These are phyloP conservation scores for Leucophenga maculata DNA, from an alignment of 2,888 invertebrate species.

Conservation along the genomic window DNA sequence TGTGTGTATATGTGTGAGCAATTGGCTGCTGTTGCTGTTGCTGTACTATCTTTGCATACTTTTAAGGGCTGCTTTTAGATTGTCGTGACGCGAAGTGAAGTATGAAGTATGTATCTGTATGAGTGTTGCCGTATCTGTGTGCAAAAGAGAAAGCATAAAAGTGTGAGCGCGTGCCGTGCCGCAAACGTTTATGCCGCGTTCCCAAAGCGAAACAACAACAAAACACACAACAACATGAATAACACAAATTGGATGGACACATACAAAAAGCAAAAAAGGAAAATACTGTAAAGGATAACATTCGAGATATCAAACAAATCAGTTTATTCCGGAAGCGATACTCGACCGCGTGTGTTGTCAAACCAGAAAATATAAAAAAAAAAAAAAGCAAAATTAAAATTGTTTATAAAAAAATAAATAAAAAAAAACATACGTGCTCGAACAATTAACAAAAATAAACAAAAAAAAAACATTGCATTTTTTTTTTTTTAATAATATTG, in stretches of 20 bases:
- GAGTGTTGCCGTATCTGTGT: slow-evolving; percentile 4
- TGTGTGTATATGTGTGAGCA: slow-evolving; percentile 14
- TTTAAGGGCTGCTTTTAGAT: slow-evolving; percentile 17
- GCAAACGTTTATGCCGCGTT: slow-evolving; percentile 11
- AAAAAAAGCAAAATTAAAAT: not conserved
- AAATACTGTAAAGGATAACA: not conserved
- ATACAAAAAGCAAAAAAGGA: not conserved
- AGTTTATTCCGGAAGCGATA: not conserved
- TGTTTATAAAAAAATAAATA: not conserved
- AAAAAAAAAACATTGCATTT: too few relatives aligned
- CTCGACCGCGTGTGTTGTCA: too few relatives aligned
- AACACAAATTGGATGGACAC: slow-evolving; percentile 2
- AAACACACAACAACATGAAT: slow-evolving; percentile 14
- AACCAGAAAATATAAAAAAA: not conserved
- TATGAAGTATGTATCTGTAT: not conserved
- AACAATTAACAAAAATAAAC: too few relatives aligned
- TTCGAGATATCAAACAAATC: not conserved
- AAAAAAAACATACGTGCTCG: not conserved
- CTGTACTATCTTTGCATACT: slow-evolving; percentile 33
- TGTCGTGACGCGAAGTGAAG: not conserved
- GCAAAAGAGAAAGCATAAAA: slow-evolving; percentile 6
- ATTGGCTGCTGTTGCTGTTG: slow-evolving; percentile 26
- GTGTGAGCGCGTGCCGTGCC: not conserved
- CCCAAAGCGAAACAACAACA: slow-evolving; percentile 9
- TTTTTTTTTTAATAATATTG: too few relatives aligned